phyloP scores from a whole-genome alignment of 2,113 vertebrate genomes.

The Rhabdornis inornatus region DNA sequence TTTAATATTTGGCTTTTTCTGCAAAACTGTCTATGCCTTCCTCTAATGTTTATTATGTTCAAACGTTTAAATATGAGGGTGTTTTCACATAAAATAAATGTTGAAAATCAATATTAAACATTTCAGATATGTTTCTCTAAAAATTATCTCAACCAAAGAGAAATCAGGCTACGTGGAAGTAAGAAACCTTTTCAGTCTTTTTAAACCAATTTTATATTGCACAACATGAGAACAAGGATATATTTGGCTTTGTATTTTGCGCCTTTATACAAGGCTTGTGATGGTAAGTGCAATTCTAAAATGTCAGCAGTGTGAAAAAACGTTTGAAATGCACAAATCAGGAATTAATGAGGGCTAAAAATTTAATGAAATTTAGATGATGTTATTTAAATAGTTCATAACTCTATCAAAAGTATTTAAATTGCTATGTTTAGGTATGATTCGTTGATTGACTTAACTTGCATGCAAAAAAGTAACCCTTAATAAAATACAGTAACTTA shows the following conservation, averaged over 20 bases:
- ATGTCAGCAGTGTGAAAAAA: neutral
- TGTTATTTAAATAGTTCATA: conserved; percentile 40
- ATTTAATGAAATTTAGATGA: conserved; percentile 35
- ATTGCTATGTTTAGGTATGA: conserved; percentile 16
- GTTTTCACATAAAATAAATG: neutral
- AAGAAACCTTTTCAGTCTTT: neutral
- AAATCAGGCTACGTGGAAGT: neutral
- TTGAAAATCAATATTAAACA: neutral
- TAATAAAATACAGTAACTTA: neutral
- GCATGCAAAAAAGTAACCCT: neutral
- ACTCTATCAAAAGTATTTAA: neutral
- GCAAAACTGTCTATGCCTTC: neutral
- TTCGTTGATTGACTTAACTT: conserved; percentile 19
- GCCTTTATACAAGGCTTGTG: neutral
- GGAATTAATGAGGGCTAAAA: conserved; percentile 51
- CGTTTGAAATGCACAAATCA: neutral
- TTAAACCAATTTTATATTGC: neutral
- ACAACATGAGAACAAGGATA: neutral
- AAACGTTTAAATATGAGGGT: neutral
- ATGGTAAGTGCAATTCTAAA: neutral
- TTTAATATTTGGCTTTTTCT: neutral
- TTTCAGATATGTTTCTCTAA: neutral
- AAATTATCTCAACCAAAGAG: neutral
- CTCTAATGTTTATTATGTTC: neutral
- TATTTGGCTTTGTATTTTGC: neutral